Base-by-base conservation (phyloP, 2,888 invertebrate species). In the Athripsodes cinereus region DNA sequence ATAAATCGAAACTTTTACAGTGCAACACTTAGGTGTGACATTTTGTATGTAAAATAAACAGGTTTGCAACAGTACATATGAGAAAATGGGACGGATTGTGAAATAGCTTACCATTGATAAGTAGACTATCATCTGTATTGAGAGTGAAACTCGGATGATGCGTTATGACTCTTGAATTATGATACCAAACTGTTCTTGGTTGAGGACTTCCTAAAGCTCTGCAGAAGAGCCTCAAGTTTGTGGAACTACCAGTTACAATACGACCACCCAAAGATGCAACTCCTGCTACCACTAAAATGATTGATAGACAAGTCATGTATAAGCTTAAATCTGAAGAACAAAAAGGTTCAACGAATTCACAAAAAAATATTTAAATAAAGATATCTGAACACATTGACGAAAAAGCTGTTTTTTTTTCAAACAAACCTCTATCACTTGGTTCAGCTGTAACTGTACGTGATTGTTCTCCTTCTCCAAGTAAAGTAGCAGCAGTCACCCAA, bases 401-500 rank as follows among this genome's bases (percentile, higher is more conserved):
- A 46, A 46, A 8, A 16, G 6, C 5, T 6, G n/a, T 46, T 46
- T 13, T 46, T 8, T n/a, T 47, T 20, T 6, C 11, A 47, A 10
- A 13, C 47, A 47, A 20, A 81, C 82, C 81, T 75, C 78, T 71
- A 34, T 77, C 74, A 1, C 74, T 72, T 0, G 81, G 80, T 0
- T 76, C 73, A 13, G 78, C 78, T 0, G 74, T 68, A 1, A 79
- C 72, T 1, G 76, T 70, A 34, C 72, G 71, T 3, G 77, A 76
- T 1, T 75, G 67, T 0, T 70, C 65, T 0, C 81, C 80, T 65
- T 84, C 83, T 0, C 86, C 86, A 1, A 81, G 80, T 1, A 72
- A 68, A 0, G 85, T 86, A 57, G 78, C 79, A 2, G 85, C 85
- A 0, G 82, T 79, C 2, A 84, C 81, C 79, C 83, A 83, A 54